phyloP scores from a whole-genome alignment of 1,140 invertebrate genomes.

The Nasonia vitripennis region DNA sequence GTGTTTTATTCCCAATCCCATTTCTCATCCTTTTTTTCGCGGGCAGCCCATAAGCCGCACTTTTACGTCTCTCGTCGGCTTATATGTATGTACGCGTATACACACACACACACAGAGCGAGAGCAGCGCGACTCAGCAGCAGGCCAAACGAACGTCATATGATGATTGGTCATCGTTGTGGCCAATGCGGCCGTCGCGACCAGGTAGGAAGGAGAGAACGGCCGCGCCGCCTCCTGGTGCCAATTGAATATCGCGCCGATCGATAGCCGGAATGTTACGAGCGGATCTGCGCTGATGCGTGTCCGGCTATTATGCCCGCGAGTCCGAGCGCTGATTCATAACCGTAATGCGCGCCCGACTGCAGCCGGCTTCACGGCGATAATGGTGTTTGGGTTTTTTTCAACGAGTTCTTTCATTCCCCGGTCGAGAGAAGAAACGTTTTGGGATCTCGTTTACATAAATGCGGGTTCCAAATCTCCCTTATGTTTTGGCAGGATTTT shows the following conservation, averaged over 20 bases:
- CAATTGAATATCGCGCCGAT: constrained; percentile 50
- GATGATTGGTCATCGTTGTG: constrained; percentile 73
- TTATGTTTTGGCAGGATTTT: too few species aligned
- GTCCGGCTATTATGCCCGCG: too few species aligned
- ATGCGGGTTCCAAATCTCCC: too few species aligned
- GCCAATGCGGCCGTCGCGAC: constrained; percentile 67
- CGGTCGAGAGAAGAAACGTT: too few species aligned
- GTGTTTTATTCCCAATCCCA: constrained; percentile 7
- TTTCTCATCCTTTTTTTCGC: constrained; percentile 23
- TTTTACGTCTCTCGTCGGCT: neutral
- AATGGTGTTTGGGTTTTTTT: too few species aligned
- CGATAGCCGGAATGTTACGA: constrained; percentile 4
- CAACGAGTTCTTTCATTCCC: too few species aligned
- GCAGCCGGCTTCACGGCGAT: too few species aligned
- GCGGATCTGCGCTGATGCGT: neutral
- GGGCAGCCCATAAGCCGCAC: neutral
- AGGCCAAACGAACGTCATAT: constrained; percentile 72
- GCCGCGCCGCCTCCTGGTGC: constrained; percentile 70
- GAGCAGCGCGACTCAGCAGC: constrained; percentile 25
- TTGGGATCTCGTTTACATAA: too few species aligned
- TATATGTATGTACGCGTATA: neutral
- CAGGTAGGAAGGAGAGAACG: constrained; percentile 65
- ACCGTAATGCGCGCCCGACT: neutral
- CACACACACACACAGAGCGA: neutral
- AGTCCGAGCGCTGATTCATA: neutral